These are phyloP conservation scores for Dermatophagoides farinae DNA, from an alignment of 1,140 invertebrate species.

Conservation along the genomic window DNA sequence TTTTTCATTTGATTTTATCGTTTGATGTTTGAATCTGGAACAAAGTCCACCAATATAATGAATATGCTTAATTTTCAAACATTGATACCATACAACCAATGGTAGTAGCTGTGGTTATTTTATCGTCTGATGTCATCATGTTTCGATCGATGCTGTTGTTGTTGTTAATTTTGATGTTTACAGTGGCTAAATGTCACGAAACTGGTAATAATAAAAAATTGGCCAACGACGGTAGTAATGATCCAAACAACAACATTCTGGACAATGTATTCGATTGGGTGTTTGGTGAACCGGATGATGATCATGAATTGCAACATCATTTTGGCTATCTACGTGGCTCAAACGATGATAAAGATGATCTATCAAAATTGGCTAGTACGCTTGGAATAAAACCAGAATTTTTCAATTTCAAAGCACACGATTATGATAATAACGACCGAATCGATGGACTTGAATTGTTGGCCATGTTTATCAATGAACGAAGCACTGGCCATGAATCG, in stretches of 20 bases:
- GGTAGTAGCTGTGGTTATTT: too few relatives aligned
- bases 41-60: too few relatives aligned
- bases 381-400: neutral
- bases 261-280: conserved; percentile 6
- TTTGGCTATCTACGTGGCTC: neutral
- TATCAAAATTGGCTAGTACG: neutral
- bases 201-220: too few relatives aligned
- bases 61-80: too few relatives aligned
- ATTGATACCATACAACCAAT: too few relatives aligned
- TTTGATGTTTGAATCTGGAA: too few relatives aligned
- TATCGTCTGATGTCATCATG: too few relatives aligned
- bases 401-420: conserved; percentile 3
- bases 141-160: too few relatives aligned
- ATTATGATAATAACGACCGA: neutral
- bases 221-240: too few relatives aligned
- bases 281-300: neutral
- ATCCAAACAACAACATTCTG: neutral
- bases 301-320: neutral
- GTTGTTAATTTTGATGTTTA: too few relatives aligned
- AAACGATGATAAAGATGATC: neutral
- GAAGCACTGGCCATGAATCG: neutral
- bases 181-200: too few relatives aligned
- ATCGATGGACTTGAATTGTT: conserved; percentile 5
- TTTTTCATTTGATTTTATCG: too few relatives aligned
- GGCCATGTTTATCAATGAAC: neutral